Evolutionary conservation across 2,113 vertebrate genomes (phyloP).

Genomic region (Equus quagga): DNA sequence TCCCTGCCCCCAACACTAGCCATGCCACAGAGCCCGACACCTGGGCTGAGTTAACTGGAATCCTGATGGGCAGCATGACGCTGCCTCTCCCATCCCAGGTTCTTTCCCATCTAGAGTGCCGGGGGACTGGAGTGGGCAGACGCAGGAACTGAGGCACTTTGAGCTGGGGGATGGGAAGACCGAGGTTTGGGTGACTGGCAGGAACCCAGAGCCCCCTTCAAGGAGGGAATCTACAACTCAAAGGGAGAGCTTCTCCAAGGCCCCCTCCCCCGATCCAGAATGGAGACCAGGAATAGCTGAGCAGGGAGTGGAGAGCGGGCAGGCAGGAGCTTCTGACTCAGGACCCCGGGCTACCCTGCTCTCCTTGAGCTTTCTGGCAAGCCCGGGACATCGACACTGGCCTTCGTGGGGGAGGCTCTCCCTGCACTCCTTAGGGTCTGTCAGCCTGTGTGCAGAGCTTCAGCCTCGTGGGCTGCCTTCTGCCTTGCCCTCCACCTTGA

Average conservation of each 20-base stretch:
- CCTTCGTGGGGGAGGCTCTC: not conserved
- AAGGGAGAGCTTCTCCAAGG: not conserved
- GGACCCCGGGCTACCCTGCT: not conserved
- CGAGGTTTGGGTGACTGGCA: not conserved
- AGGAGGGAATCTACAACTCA: not conserved
- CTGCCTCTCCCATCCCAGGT: constrained; percentile 20
- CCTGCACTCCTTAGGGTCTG: not conserved
- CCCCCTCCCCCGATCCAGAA: not conserved
- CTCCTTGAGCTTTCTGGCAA: not conserved
- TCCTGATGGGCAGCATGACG: not conserved
- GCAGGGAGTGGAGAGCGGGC: not conserved
- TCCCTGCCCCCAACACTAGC: not conserved
- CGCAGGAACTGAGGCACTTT: constrained; percentile 80
- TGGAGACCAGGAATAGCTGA: not conserved
- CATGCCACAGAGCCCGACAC: not conserved
- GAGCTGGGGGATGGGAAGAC: constrained; percentile 52
- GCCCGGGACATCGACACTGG: not conserved
- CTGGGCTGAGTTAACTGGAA: not conserved
- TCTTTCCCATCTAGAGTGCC: constrained; percentile 12
- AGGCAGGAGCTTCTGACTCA: not conserved
- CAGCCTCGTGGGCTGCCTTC: not conserved
- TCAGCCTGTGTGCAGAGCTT: not conserved
- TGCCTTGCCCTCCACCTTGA: not conserved
- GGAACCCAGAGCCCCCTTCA: not conserved
- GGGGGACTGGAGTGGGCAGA: not conserved